A percentile compares a stretch with the other conserved stretches of the same genome.
Conservation (phyloP, 2,888 invertebrate genomes). For the Salticus scenicus region DNA sequence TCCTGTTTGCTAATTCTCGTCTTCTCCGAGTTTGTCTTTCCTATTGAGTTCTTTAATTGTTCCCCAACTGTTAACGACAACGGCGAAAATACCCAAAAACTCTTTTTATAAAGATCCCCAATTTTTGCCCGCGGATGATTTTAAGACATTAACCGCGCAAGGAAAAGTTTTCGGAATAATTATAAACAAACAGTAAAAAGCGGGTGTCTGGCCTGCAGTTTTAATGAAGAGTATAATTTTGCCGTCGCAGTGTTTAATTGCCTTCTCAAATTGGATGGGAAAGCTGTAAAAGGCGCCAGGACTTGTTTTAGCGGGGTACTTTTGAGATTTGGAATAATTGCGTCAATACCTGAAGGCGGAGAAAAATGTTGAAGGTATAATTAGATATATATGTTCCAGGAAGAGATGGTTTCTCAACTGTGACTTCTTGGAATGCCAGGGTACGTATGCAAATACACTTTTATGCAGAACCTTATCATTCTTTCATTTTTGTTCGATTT, state of each 20-base stretch:
- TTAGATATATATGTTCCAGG: conserved; percentile 50
- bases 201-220: conserved; percentile 6
- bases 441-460: conserved; percentile 51
- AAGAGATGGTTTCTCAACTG: conserved; percentile 7
- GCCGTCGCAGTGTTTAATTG: conserved; percentile 55
- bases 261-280: conserved; percentile 52
- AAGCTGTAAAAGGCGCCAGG: conserved; percentile 13
- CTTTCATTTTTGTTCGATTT: too few relatives aligned
- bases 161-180: conserved; percentile 58
- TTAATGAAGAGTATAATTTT: conserved; percentile 62
- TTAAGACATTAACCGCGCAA: conserved; percentile 45
- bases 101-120: conserved; percentile 2
- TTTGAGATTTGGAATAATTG: conserved; percentile 46
- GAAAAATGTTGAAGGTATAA: conserved; percentile 55
- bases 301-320: conserved; percentile 15
- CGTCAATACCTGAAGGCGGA: conserved; percentile 44
- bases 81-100: not conserved
- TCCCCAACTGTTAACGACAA: conserved; percentile 43
- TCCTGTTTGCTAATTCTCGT: conserved; percentile 1
- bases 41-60: conserved; percentile 60
- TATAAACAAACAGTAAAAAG: conserved; percentile 65
- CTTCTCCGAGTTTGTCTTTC: conserved; percentile 47
- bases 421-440: conserved; percentile 14
- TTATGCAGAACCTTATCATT: too few relatives aligned
- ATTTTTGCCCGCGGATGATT: conserved; percentile 52